phyloP scores from a whole-genome alignment of 2,797 vertebrate genomes.

The Gymnothorax javanicus region DNA sequence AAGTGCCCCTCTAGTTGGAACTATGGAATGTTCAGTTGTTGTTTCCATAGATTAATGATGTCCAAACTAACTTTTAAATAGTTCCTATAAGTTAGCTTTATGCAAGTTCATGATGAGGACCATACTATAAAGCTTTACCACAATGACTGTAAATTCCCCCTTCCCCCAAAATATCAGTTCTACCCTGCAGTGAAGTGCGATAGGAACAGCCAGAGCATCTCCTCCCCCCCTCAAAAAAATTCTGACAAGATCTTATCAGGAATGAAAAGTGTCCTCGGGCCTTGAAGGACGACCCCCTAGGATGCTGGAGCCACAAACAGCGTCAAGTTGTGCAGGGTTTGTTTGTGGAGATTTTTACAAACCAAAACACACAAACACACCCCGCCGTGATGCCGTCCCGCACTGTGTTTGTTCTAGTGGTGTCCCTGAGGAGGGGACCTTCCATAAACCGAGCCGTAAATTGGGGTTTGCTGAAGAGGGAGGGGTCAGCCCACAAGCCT shows the following conservation, averaged over 20 bases:
- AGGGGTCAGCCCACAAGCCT: constrained; percentile 31
- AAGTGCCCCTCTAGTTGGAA: too few species aligned
- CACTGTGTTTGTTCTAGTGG: constrained; percentile 44
- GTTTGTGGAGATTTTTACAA: constrained; percentile 61
- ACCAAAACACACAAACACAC: constrained; percentile 64
- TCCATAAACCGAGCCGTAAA: constrained; percentile 41
- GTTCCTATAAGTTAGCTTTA: too few species aligned
- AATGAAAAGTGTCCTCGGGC: constrained; percentile 49
- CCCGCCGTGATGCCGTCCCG: constrained; percentile 49
- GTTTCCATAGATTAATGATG: too few species aligned
- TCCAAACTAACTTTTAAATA: too few species aligned
- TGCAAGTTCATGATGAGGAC: too few species aligned
- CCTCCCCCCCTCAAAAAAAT: background rate
- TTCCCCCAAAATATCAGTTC: background rate
- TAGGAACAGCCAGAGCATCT: constrained; percentile 17
- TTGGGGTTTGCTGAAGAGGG: constrained; percentile 46
- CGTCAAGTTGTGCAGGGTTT: constrained; percentile 48
- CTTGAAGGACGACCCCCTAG: constrained; percentile 42
- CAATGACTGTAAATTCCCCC: background rate
- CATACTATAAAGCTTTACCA: too few species aligned
- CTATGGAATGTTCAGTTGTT: too few species aligned
- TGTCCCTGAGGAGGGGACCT: constrained; percentile 44
- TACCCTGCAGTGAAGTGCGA: constrained; percentile 27
- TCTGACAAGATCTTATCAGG: constrained; percentile 46
- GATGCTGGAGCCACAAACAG: constrained; percentile 54